Evolutionary conservation across 2,797 vertebrate species (phyloP), one percentile per base, ranked within the genome.

Genomic region (Sandelia bainsii): DNA sequence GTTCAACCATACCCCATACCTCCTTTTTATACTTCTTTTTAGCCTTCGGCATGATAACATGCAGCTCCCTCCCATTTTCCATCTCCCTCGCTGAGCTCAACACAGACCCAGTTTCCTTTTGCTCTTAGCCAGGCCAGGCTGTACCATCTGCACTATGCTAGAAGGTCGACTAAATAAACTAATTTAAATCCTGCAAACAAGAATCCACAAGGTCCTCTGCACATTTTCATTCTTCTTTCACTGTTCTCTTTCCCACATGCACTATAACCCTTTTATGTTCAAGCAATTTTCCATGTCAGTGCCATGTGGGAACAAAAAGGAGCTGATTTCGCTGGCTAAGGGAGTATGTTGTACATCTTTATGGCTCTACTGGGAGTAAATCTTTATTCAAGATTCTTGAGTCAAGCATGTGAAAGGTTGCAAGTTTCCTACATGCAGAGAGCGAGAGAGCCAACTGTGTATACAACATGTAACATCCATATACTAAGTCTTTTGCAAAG

Each of bases 31-130:
- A 22, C 32, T 50, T 46, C 37, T 52, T 69, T 27, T 65, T 20
- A 60, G 83, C 69, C 62, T 63, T 76, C 52, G 72, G 66, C 54
- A 40, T 61, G 57, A 72, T 68, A 75, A 77, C 63, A 44, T 4
- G 10, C 46, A 60, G 75, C 66, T 79, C 68, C 58, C 65, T 75
- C 69, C 62, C 40, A 75, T 62, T 68, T 79, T 64, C 72, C 75
- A 69, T 68, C 59, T 77, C 68, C 75, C 68, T 80, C 45, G 10
- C 6, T 68, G 72, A 64, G 69, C 77, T 80, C 60, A 57, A 58
- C 56, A 72, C 70, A 87, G 84, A 89, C 85, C 86, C 79, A 87
- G 66, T 89, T 88, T 88, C 81, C 81, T 37, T 75, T 65, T 71
- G 61, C 76, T 76, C 45, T 69, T 27, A 83, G 76, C 81, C 75